Percentiles rank a stretch among this genome's conserved stretches.
Conservation (phyloP, 2,888 invertebrate genomes). For the Megaustenia siamemsis region DNA sequence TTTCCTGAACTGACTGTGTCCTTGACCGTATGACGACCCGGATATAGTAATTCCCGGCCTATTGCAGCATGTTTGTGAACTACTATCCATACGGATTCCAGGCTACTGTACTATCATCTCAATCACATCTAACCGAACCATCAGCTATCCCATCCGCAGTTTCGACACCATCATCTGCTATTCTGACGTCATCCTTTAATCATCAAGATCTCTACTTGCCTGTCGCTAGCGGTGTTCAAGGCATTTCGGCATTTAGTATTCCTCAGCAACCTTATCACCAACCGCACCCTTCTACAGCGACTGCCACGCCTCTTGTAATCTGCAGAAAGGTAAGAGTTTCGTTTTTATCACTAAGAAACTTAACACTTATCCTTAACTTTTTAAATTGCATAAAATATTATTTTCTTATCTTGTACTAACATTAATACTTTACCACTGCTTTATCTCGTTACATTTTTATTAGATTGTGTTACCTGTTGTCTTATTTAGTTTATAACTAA, state of each 20-base stretch:
- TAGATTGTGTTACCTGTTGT: no score
- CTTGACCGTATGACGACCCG: conserved; percentile 21
- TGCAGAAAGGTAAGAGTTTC: background rate
- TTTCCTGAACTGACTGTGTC: no score
- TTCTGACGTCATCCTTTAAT: conserved; percentile 9
- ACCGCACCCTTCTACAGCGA: background rate
- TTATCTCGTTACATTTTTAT: no score
- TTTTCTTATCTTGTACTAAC: no score
- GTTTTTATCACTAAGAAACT: no score
- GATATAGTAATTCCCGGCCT: background rate
- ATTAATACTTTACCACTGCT: no score
- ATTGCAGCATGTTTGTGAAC: conserved; percentile 28
- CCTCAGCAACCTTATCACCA: background rate
- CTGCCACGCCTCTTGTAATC: background rate
- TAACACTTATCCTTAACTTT: no score
- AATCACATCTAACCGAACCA: background rate
- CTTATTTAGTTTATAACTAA: no score
- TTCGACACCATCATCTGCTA: background rate
- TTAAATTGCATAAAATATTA: no score
- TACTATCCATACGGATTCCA: conserved; percentile 34
- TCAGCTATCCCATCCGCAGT: background rate
- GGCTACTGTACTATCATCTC: conserved; percentile 4
- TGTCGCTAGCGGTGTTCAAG: background rate
- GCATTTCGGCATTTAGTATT: background rate
- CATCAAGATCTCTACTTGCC: conserved; percentile 33